These are phyloP conservation scores for Octonoba sinensis DNA, from an alignment of 2,888 invertebrate species.

Conservation along the genomic window DNA sequence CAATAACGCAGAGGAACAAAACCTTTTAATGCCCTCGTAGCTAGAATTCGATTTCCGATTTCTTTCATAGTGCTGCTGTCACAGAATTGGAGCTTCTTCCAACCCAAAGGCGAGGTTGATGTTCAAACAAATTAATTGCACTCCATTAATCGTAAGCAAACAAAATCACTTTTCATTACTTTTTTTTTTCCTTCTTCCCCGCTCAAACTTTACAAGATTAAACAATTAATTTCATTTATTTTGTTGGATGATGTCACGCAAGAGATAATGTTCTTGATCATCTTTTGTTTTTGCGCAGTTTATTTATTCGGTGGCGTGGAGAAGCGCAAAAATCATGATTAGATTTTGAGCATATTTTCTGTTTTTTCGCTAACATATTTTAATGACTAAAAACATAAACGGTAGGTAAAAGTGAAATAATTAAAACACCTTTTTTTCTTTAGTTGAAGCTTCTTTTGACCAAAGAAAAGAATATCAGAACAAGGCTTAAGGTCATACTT, in stretches of 20 bases:
- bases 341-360: no score
- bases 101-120: constrained; percentile 21
- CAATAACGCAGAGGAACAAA: not conserved
- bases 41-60: constrained; percentile 54
- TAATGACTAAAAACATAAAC: no score
- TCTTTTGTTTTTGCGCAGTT: no score
- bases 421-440: no score
- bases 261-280: no score
- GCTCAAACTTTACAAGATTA: constrained; percentile 40
- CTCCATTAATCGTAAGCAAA: constrained; percentile 54
- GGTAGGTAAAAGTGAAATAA: no score
- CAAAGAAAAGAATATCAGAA: no score
- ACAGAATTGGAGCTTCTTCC: constrained; percentile 12
- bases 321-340: no score
- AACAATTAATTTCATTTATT: constrained; percentile 51
- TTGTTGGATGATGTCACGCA: constrained; percentile 10
- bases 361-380: no score
- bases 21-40: constrained; percentile 6
- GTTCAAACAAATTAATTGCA: constrained; percentile 57
- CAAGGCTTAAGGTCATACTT: no score
- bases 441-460: no score
- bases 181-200: constrained; percentile 11
- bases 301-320: no score
- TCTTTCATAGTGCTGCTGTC: constrained; percentile 15
- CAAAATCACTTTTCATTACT: constrained; percentile 55